phyloP scores from a whole-genome alignment of 2,113 vertebrate species.

The Embiotoca jacksoni region DNA sequence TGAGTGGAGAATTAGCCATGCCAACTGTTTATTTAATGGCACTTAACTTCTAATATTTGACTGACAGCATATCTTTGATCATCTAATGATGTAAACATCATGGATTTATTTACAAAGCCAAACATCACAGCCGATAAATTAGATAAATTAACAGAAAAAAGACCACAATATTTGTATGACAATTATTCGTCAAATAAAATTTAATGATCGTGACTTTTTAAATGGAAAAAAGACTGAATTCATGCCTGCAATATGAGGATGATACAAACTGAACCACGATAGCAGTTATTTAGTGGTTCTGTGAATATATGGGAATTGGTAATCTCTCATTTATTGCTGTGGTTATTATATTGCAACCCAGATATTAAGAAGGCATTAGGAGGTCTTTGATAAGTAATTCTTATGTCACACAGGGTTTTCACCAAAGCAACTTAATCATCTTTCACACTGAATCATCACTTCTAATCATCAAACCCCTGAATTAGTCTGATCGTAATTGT shows the following conservation, averaged over 20 bases:
- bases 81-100: too few relatives aligned
- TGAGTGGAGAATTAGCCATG: too few relatives aligned
- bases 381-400: background rate
- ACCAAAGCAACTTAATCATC: background rate
- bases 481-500: slow-evolving; percentile 1
- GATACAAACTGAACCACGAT: background rate
- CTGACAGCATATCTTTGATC: too few relatives aligned
- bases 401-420: background rate
- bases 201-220: background rate
- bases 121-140: too few relatives aligned
- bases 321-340: background rate
- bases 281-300: background rate
- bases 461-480: slow-evolving; percentile 43
- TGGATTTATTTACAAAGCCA: too few relatives aligned
- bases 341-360: background rate
- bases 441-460: slow-evolving; percentile 2
- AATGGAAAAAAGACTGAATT: background rate
- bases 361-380: background rate
- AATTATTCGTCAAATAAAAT: too few relatives aligned
- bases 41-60: too few relatives aligned
- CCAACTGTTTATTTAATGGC: too few relatives aligned
- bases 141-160: too few relatives aligned
- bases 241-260: background rate
- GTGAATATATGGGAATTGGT: background rate
- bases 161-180: too few relatives aligned